Evolutionary conservation across 2,113 vertebrate species (phyloP).

Genomic region (Poeciliopsis occidentalis): DNA sequence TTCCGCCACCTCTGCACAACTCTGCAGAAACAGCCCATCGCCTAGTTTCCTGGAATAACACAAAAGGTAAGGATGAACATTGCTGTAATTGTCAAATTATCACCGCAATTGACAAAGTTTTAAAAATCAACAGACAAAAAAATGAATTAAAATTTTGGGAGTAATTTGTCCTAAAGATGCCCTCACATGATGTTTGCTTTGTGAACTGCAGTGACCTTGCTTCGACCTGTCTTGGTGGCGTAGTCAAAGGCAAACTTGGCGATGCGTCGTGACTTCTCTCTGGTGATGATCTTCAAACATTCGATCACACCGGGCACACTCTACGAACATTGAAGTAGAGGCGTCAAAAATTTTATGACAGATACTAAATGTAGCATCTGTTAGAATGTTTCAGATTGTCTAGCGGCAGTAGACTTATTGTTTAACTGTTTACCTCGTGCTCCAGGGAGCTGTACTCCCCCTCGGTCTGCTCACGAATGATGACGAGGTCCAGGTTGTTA

Average conservation of each 20-base stretch:
- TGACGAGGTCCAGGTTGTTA: constrained; percentile 96
- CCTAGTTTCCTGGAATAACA: constrained; percentile 87
- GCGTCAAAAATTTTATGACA: neutral
- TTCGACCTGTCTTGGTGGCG: constrained; percentile 93
- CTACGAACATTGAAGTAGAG: constrained; percentile 62
- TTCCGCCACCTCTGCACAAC: constrained; percentile 90
- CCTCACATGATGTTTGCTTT: constrained; percentile 98
- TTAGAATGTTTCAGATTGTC: no score
- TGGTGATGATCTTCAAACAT: constrained; percentile 96
- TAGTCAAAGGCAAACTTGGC: constrained; percentile 98
- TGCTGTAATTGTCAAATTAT: neutral
- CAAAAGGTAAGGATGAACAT: neutral
- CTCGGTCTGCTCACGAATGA: constrained; percentile 97
- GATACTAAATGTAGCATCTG: no score
- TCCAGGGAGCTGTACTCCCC: constrained; percentile 97
- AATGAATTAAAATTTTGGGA: no score
- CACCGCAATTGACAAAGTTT: neutral
- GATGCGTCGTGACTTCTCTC: constrained; percentile 92
- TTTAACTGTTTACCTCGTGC: constrained; percentile 84
- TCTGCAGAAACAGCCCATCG: constrained; percentile 94
- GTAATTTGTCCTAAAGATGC: neutral
- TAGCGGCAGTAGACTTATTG: neutral
- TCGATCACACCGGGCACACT: constrained; percentile 91
- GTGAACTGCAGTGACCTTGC: constrained; percentile 94
- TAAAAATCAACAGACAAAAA: neutral